Evolutionary conservation across 2,113 vertebrate genomes (phyloP), one percentile per base, ranked within the genome.

Genomic region (Sula dactylatra): DNA sequence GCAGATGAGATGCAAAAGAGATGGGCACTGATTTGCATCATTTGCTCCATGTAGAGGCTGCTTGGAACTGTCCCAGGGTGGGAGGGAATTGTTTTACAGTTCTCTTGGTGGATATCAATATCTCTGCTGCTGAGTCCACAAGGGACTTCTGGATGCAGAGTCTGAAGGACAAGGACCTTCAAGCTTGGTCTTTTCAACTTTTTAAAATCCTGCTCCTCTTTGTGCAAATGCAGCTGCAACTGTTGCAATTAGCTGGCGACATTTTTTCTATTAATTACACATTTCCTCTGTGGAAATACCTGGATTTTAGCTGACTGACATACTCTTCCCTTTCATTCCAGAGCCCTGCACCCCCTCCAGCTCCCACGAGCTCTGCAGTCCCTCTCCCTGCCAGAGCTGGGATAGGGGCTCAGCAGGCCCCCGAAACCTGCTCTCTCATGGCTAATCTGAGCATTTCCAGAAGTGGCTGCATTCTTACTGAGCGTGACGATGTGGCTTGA

Each of bases 1-100:
- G 88, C 61, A 70, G 82, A 90, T 61, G 87, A 86, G 65, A 94
- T 71, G 88, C 70, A 93, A 94, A 94, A 13, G 38, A 25, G 38
- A 25, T 3, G 42, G 84, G 6, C 59, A 6, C 0, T 6, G 88
- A 92, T 94, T 93, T 93, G 92, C 96, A 95, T 94, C 38, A 1
- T 29, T 40, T 18, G 27, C 80, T 71, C 14, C 1, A 0, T 13
- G 56, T 8, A 40, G 78, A 58, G 12, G 31, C 82, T 72, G 45
- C 64, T 13, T 38, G 38, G 52, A 66, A 13, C 6, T 0, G 22
- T 12, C 56, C 76, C 45, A 22, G 47, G 45, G 27, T 0, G 0
- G 64, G 50, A 62, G 42, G 69, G 87, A 58, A 55, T 59, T 7
- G 65, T 45, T 84, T 85, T 9, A n/a, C 73, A 71, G 70, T 61